Evolutionary conservation across 2,888 invertebrate genomes (phyloP).

Genomic region (Hydroisotoma schaefferi): DNA sequence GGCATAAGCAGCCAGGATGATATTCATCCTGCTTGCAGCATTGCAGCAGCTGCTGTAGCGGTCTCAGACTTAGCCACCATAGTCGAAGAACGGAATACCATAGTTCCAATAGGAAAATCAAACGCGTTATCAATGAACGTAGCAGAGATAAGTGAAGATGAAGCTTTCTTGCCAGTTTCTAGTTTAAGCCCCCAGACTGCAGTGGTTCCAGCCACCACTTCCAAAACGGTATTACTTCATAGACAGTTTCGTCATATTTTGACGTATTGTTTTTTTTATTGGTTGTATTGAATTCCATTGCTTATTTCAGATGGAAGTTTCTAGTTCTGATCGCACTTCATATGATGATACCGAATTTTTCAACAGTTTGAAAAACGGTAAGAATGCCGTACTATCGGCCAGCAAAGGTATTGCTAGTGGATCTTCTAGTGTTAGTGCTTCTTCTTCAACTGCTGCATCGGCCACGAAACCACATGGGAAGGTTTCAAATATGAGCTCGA

Average conservation of each 20-base stretch:
- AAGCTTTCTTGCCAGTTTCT: slow-evolving; percentile 26
- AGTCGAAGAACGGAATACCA: slow-evolving; percentile 61
- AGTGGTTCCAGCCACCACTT: not conserved
- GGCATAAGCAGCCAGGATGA: slow-evolving; percentile 38
- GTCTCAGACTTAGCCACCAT: slow-evolving; percentile 76
- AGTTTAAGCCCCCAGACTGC: not conserved
- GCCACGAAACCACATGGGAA: slow-evolving; percentile 19
- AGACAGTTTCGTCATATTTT: too few relatives aligned
- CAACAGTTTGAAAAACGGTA: slow-evolving; percentile 48
- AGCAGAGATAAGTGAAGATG: slow-evolving; percentile 46
- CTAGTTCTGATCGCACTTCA: slow-evolving; percentile 9
- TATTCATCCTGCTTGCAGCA: slow-evolving; percentile 35
- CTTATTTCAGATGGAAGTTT: too few relatives aligned
- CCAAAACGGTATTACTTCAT: not conserved
- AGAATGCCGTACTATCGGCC: slow-evolving; percentile 47
- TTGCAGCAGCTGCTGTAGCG: slow-evolving; percentile 52
- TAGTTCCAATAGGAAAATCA: slow-evolving; percentile 22
- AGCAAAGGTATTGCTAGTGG: slow-evolving; percentile 24
- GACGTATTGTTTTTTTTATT: too few relatives aligned
- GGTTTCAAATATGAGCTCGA: slow-evolving; percentile 35
- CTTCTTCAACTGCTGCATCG: not conserved
- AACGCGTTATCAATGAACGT: slow-evolving; percentile 30
- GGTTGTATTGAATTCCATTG: too few relatives aligned
- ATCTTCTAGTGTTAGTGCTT: slow-evolving; percentile 14
- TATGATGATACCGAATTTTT: slow-evolving; percentile 46